A percentile compares a stretch with the other conserved stretches of the same genome.
phyloP scores from a whole-genome alignment of 2,888 invertebrate species.

The Habrosyne pyritoides region DNA sequence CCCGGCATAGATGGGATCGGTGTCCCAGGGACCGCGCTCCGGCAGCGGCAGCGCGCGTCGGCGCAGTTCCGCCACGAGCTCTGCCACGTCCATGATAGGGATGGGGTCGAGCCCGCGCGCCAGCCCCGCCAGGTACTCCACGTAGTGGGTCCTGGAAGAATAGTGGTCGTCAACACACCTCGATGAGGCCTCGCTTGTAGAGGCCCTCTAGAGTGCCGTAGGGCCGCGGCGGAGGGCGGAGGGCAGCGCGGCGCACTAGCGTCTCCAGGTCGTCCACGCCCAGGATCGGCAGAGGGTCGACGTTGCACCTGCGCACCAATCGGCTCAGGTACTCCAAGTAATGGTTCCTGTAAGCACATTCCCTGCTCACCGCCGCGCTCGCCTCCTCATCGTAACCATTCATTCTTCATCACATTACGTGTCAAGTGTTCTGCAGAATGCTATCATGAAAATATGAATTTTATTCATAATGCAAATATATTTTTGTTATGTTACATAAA shows the following conservation, averaged over 20 bases:
- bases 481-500: no score
- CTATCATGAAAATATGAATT: no score
- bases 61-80: conserved; percentile 93
- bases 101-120: conserved; percentile 96
- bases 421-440: no score
- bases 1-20: conserved; percentile 92
- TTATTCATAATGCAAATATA: no score
- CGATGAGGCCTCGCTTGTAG: conserved; percentile 85
- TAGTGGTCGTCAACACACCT: conserved; percentile 79
- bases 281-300: conserved; percentile 92
- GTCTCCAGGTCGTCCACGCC: conserved; percentile 92
- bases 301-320: conserved; percentile 86
- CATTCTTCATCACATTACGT: no score
- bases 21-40: conserved; percentile 91
- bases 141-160: conserved; percentile 93
- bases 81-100: conserved; percentile 92
- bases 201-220: conserved; percentile 88
- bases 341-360: conserved; percentile 88
- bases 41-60: conserved; percentile 93
- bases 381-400: conserved; percentile 18
- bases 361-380: conserved; percentile 59
- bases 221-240: conserved; percentile 89
- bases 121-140: conserved; percentile 96
- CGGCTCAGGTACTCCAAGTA: conserved; percentile 95
- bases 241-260: conserved; percentile 88